A percentile compares a stretch with the other conserved stretches of the same genome.
Evolutionary conservation across 1,140 invertebrate species (phyloP).

Genomic region (Drosophila trapezifrons): DNA sequence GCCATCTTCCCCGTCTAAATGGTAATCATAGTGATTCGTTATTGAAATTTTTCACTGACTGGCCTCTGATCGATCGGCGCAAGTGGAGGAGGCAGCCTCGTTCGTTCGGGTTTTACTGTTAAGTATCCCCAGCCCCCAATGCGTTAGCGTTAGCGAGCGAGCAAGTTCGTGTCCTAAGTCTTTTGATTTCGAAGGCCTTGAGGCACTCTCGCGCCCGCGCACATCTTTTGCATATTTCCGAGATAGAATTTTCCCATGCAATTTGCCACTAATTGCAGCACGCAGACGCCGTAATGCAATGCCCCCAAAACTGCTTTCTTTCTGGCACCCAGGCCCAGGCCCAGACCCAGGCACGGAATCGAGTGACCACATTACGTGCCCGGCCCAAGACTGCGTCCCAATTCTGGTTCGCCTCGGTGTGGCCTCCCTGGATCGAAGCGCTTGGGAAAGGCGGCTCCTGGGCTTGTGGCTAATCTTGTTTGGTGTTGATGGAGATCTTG

Average conservation of each 20-base stretch:
- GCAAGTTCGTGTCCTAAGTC: conserved; percentile 73
- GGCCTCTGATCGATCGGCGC: conserved; percentile 27
- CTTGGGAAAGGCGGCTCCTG: conserved; percentile 35
- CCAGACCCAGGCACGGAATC: conserved; percentile 32
- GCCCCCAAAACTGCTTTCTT: conserved; percentile 58
- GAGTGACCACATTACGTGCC: conserved; percentile 59
- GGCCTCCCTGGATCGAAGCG: conserved; percentile 17
- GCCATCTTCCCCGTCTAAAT: conserved; percentile 52
- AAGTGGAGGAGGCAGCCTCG: conserved; percentile 34
- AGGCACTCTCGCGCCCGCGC: conserved; percentile 50
- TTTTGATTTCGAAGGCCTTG: conserved; percentile 61
- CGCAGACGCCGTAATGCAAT: conserved; percentile 53
- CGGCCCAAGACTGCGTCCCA: conserved; percentile 18
- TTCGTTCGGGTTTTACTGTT: conserved; percentile 63
- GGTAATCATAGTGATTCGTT: conserved; percentile 80
- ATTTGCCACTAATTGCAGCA: conserved; percentile 79
- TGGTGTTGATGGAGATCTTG: neutral
- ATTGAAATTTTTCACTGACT: conserved; percentile 71
- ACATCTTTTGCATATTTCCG: conserved; percentile 67
- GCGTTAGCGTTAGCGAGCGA: conserved; percentile 35
- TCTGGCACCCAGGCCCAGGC: conserved; percentile 45
- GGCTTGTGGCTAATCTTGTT: conserved; percentile 22
- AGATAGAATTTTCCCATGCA: conserved; percentile 78
- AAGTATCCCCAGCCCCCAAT: conserved; percentile 49
- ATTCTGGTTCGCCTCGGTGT: conserved; percentile 23